A percentile compares a stretch with the other conserved stretches of the same genome.
Evolutionary conservation across 1,140 invertebrate genomes (phyloP).

Genomic region (Leptopilina boulardi): DNA sequence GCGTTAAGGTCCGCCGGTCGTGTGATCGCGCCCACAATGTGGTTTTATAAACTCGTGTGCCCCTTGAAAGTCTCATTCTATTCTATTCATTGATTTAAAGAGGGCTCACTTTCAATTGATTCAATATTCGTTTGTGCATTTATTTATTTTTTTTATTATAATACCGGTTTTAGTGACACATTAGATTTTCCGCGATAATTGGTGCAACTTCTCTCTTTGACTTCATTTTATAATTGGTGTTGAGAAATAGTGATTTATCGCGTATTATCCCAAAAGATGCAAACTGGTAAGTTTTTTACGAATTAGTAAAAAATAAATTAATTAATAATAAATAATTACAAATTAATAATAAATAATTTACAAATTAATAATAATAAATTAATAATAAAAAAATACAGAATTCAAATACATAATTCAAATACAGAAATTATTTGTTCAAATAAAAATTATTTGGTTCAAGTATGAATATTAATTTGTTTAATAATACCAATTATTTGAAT

Average conservation of each 20-base stretch:
- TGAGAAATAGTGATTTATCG: neutral
- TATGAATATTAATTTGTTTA: too few species aligned
- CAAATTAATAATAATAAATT: too few species aligned
- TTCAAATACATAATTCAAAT: too few species aligned
- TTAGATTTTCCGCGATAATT: neutral
- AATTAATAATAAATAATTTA: too few species aligned
- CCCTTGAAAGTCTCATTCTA: constrained; percentile 63
- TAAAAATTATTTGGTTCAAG: too few species aligned
- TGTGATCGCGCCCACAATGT: constrained; percentile 67
- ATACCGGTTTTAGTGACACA: neutral
- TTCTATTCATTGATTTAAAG: constrained; percentile 68
- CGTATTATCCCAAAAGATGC: constrained; percentile 57
- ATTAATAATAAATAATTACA: too few species aligned
- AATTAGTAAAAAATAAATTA: too few species aligned
- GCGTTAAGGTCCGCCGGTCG: constrained; percentile 50
- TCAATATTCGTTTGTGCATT: constrained; percentile 48
- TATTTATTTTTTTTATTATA: constrained; percentile 33
- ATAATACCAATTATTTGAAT: too few species aligned
- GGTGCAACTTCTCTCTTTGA: neutral
- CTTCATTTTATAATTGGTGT: neutral
- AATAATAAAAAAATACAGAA: too few species aligned
- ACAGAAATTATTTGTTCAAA: too few species aligned
- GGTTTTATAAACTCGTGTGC: constrained; percentile 67
- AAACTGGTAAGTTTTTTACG: constrained; percentile 60
- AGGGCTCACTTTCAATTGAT: constrained; percentile 53